Evolutionary conservation across 2,797 vertebrate species (phyloP).

Genomic region (Phalanger gymnotis): DNA sequence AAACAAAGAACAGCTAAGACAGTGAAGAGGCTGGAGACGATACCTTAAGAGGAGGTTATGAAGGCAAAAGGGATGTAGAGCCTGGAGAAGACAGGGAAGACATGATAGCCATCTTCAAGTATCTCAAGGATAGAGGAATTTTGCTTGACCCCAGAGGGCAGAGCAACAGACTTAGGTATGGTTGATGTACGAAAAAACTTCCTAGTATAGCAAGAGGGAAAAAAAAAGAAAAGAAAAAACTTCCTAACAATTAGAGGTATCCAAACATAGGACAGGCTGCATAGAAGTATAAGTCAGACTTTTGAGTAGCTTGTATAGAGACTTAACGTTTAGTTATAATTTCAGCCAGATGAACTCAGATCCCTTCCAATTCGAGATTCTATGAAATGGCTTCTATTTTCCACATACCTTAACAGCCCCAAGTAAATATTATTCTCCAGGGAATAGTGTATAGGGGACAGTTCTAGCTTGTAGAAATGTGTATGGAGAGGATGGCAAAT

Average conservation of each 20-base stretch:
- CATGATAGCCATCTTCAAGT: background rate
- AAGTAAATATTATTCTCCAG: background rate
- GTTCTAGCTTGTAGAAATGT: background rate
- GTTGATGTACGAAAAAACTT: background rate
- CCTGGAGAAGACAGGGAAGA: background rate
- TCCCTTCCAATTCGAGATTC: background rate
- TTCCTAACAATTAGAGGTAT: too few relatives aligned
- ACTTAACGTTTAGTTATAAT: background rate
- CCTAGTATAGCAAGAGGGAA: too few relatives aligned
- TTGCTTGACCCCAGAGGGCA: background rate
- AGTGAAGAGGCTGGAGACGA: background rate
- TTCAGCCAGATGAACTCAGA: background rate
- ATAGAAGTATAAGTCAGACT: background rate
- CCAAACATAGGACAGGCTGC: too few relatives aligned
- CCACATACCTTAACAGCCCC: background rate
- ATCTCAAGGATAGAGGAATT: background rate
- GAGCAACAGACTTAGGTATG: background rate
- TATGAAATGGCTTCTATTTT: background rate
- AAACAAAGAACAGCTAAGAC: background rate
- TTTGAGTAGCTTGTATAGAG: background rate
- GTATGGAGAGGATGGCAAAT: background rate
- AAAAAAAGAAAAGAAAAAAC: too few relatives aligned
- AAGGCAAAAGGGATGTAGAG: background rate
- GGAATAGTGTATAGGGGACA: background rate
- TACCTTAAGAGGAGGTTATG: background rate